Evolutionary conservation across 2,888 invertebrate species (phyloP).

Genomic region (Galeruca laticollis): DNA sequence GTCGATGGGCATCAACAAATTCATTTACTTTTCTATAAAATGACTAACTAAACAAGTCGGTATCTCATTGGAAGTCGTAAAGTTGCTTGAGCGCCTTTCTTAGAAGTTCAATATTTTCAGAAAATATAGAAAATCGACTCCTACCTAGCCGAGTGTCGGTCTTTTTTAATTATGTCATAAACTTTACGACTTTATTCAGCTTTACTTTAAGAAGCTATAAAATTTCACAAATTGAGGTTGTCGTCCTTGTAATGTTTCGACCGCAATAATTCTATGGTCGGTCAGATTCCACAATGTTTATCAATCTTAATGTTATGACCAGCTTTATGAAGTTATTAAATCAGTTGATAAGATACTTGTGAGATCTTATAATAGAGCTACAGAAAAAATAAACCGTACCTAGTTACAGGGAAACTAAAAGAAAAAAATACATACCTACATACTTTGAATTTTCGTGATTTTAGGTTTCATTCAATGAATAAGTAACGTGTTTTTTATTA

Average conservation of each 20-base stretch:
- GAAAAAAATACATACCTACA: too few species aligned
- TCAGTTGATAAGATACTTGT: not conserved
- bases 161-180: constrained; percentile 35
- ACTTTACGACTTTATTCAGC: constrained; percentile 36
- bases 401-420: too few species aligned
- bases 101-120: constrained; percentile 20
- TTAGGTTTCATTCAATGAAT: too few species aligned
- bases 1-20: not conserved
- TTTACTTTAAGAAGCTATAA: constrained; percentile 35
- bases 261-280: constrained; percentile 33
- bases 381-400: too few species aligned
- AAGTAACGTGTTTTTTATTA: too few species aligned
- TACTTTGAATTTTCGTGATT: too few species aligned
- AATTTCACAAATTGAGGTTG: constrained; percentile 39
- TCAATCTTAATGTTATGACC: constrained; percentile 25
- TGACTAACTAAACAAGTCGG: not conserved
- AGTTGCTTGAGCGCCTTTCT: constrained; percentile 9
- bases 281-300: constrained; percentile 28
- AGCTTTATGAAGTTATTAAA: constrained; percentile 23
- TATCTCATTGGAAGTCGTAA: constrained; percentile 4
- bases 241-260: constrained; percentile 36
- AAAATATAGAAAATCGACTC: constrained; percentile 25
- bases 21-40: not conserved
- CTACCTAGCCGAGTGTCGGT: constrained; percentile 30
- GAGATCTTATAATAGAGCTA: too few species aligned